Percentiles rank a stretch among this genome's conserved stretches.
phyloP scores from a whole-genome alignment of 2,888 invertebrate species.

The Oxycera nigricornis region DNA sequence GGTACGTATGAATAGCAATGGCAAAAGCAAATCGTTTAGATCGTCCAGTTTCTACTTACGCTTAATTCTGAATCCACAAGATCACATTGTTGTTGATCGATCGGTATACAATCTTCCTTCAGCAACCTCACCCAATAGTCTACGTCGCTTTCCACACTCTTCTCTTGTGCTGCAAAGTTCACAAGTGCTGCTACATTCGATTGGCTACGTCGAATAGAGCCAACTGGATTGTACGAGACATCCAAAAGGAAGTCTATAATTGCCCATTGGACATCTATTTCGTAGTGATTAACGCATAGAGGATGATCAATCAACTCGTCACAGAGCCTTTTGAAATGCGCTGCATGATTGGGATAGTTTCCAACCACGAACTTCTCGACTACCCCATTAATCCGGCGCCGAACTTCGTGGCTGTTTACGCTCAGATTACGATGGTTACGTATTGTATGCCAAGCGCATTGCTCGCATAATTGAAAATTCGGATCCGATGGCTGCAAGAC shows the following conservation, averaged over 20 bases:
- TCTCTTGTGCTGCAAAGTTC: slow-evolving; percentile 48
- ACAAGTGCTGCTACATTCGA: slow-evolving; percentile 29
- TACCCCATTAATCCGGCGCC: slow-evolving; percentile 61
- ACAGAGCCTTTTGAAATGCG: slow-evolving; percentile 59
- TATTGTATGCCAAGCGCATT: slow-evolving; percentile 60
- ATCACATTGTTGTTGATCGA: slow-evolving; percentile 14
- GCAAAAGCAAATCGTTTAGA: too few species aligned
- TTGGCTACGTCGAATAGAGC: slow-evolving; percentile 53
- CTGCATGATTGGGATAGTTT: slow-evolving; percentile 62
- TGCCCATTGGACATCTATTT: slow-evolving; percentile 64
- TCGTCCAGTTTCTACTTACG: slow-evolving; percentile 53
- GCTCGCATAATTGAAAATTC: slow-evolving; percentile 60
- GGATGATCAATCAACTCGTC: slow-evolving; percentile 53
- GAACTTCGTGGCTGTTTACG: slow-evolving; percentile 62
- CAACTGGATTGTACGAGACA: slow-evolving; percentile 59
- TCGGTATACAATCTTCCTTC: slow-evolving; percentile 38
- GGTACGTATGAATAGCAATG: too few species aligned
- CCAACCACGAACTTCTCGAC: slow-evolving; percentile 62
- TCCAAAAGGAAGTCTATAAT: slow-evolving; percentile 62
- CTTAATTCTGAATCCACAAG: slow-evolving; percentile 53
- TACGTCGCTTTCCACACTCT: slow-evolving; percentile 43
- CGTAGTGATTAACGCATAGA: slow-evolving; percentile 54
- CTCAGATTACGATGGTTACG: slow-evolving; percentile 63
- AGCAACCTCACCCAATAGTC: slow-evolving; percentile 35
- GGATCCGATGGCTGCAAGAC: slow-evolving; percentile 57